Evolutionary conservation across 2,797 vertebrate genomes (phyloP), one percentile per base, ranked within the genome.

Genomic region (Spondyliosoma cantharus): DNA sequence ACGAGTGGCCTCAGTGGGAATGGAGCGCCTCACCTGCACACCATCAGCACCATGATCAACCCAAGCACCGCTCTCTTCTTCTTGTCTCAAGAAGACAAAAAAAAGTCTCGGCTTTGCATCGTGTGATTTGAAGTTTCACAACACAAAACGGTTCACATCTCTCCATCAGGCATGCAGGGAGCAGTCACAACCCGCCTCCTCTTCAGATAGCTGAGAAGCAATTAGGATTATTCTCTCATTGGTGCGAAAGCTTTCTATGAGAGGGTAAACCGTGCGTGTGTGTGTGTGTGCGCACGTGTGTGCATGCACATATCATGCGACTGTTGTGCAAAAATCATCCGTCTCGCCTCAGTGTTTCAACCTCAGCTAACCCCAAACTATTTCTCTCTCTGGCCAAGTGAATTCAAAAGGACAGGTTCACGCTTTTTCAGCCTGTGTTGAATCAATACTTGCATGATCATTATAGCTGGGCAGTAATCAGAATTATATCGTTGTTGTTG

Each of bases 161-260:
- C 80, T 88, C 86, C 84, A 90, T 89, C 81, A 74, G 80, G 87
- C 90, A 90, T 83, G 85, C 72, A 61, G 80, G 59, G 72, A 85
- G 71, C 58, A 64, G 76, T 74, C 24, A 54, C 83, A 81, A 85
- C 70, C 75, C 48, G 37, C 50, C 61, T 56, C 81, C 83, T 76
- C 88, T 80, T 86, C 85, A 83, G 71, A 83, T 78, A 77, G 74
- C 73, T 70, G 62, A 81, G 82, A 83, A 78, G 85, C 84, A 87
- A 89, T 93, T 90, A 89, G 54, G 82, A 86, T 89, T 89, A 78
- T 88, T 91, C 84, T 80, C 67, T 78, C 81, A 91, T 86, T 82
- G 84, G 72, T 75, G 78, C 84, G 82, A 76, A 90, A 43, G 86
- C 82, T 90, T 88, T 87, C 81, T 74, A 80, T 69, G 70, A 79